Conservation (phyloP, 2,113 vertebrate genomes). For the Donacobius atricapilla region DNA sequence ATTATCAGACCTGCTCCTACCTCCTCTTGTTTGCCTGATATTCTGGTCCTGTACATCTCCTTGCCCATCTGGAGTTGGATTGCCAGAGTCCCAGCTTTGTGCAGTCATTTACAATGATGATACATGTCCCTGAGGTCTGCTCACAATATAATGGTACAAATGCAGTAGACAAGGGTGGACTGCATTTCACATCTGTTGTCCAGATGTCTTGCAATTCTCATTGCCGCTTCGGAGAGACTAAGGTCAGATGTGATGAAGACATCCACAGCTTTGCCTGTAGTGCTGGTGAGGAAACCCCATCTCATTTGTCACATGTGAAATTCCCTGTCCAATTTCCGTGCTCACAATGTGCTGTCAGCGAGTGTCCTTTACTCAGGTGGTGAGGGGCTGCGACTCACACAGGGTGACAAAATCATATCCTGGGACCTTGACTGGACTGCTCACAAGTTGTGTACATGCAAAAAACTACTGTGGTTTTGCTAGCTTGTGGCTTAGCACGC, state of each 20-base stretch:
- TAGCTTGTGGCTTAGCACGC: background rate
- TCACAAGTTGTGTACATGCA: background rate
- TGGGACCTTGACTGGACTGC: background rate
- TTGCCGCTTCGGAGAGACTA: background rate
- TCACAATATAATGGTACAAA: background rate
- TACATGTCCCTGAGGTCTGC: background rate
- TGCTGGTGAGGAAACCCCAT: background rate
- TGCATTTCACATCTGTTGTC: conserved; percentile 8
- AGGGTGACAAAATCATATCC: fast-evolving
- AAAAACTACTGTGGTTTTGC: background rate
- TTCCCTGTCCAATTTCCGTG: fast-evolving
- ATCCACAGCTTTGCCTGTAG: background rate
- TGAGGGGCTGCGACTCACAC: background rate
- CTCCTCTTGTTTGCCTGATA: background rate
- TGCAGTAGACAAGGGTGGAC: background rate
- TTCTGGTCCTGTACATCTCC: background rate
- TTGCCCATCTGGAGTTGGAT: background rate
- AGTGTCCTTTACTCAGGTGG: background rate
- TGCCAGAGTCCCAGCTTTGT: background rate
- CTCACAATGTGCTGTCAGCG: fast-evolving
- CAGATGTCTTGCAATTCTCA: conserved; percentile 7
- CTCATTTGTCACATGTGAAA: background rate
- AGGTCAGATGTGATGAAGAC: background rate
- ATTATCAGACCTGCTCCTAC: background rate
- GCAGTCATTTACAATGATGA: background rate